Base-by-base conservation (phyloP, 1,140 invertebrate species). In the Orchestia grillus region DNA sequence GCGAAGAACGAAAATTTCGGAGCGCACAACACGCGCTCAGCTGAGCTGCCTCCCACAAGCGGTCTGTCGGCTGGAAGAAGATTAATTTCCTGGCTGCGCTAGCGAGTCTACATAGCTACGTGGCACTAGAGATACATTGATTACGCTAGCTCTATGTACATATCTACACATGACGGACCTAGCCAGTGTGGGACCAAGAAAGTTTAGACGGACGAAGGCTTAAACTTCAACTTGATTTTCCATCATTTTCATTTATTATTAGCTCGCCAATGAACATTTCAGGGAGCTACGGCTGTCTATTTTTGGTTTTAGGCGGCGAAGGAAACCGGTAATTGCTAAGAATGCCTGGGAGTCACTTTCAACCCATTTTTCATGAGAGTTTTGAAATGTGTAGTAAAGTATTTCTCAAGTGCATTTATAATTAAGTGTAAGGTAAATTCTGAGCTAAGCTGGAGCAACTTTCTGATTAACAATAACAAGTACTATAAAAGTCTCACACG, bases 41-140 rank as follows among this genome's bases (percentile, higher is more conserved):
- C 28, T 77, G 62, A 15, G 62, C 62, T 15, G 15, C 1, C 62
- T n/a, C n/a, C n/a, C 11, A 77, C 11, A 23, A 19, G 11, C 62
- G 11, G 3, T 77, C 11, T 15, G 62, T 77, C 28, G 1, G 15
- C 28, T 36, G 62, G 1, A 77, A 36, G 62, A 36, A 77, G 36
- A 8, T 23, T 3, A 77, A 3, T 77, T 77, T 77, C 15, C 62
- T 77, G 62, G 36, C 28, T 44, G 92, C 19, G 44, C 92, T 94
- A 94, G 44, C 44, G 4, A 44, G 36, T 8, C 92, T 94, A 94
- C 45, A 28, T 41, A 94, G 19, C 92, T 92, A 94, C 6, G 92
- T 94, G 92, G 92, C 92, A 94, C 92, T 94, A 94, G 92, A 94
- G 92, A 47, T 94, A 94, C 92, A 94, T n/a, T 45, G 92, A 47